phyloP scores from a whole-genome alignment of 2,113 vertebrate genomes.

The Monarcha castaneiventris region DNA sequence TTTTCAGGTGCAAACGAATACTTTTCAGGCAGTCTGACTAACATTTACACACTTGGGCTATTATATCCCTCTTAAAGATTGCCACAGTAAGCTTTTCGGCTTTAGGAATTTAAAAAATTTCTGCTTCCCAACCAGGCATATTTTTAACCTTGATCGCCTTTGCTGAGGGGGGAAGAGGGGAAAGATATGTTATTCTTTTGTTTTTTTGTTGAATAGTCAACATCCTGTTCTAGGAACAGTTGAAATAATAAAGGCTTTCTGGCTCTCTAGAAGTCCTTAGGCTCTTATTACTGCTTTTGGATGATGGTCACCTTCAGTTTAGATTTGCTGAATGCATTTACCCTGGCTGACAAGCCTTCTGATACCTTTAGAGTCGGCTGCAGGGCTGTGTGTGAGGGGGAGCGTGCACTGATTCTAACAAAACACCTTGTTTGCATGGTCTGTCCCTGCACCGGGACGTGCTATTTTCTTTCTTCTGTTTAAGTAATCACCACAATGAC shows the following conservation, averaged over 20 bases:
- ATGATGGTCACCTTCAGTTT: not conserved
- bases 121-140: not conserved
- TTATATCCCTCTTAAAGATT: not conserved
- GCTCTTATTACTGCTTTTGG: not conserved
- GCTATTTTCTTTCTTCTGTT: not conserved
- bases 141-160: not conserved
- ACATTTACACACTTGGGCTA: not conserved
- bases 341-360: not conserved
- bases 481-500: not conserved
- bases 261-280: not conserved
- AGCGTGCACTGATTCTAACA: accelerated
- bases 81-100: not conserved
- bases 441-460: not conserved
- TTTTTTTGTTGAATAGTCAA: not conserved
- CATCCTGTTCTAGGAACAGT: not conserved
- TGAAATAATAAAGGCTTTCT: not conserved
- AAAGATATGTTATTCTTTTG: not conserved
- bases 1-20: not conserved
- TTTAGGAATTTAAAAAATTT: not conserved
- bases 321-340: not conserved
- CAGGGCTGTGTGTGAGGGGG: not conserved
- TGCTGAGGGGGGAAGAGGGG: not conserved
- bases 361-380: not conserved
- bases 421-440: not conserved
- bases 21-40: not conserved